Base-by-base conservation (phyloP, 2,888 invertebrate genomes). In the Trissolcus japonicus region DNA sequence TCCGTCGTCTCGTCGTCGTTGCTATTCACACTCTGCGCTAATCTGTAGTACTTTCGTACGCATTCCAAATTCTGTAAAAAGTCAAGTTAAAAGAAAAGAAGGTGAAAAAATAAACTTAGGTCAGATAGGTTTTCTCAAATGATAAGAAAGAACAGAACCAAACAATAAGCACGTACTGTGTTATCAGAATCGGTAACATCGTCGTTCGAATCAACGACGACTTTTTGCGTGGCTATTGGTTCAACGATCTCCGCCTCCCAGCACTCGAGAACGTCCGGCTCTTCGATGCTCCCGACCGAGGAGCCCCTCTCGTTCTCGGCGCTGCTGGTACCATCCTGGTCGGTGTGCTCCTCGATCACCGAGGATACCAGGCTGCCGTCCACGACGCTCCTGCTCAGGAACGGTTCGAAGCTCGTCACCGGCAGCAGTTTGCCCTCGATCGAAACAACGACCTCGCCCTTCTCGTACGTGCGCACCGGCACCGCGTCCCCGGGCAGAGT, bases 261-360 rank as follows among this genome's bases (percentile, higher is more conserved):
- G 72, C 89, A 91, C 60, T 91, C 90, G 46, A 91, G 84, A 4
- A 91, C 87, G 76, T 91, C 90, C 1, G 87, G 87, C 57, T 89
- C 89, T n/a, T 88, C 88, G 67, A 87, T 87, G 67, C 87, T 88
- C 1, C 84, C 84, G 54, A 87, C 78, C 1, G 87, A 87, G 1
- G 76, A 65, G 59, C 71, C 19, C 50, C 68, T 76, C 63, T 9
- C 53, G 1, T 82, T 79, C 6, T 81, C 81, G 2, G 82, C 77
- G 51, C 60, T 76, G 46, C 75, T 79, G 4, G 69, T 67, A 0
- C 63, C 76, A 0, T 72, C 57, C 17, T 65, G 74, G 16, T 80
- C 76, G 25, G 56, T 62, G 50, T 72, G 62, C 17, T 76, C 72
- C 19, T 76, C 72, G 7, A 71, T 62, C 14, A 48, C 46, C 62